Base-by-base conservation (phyloP, 2,888 invertebrate species). In the Cephus runcator region DNA sequence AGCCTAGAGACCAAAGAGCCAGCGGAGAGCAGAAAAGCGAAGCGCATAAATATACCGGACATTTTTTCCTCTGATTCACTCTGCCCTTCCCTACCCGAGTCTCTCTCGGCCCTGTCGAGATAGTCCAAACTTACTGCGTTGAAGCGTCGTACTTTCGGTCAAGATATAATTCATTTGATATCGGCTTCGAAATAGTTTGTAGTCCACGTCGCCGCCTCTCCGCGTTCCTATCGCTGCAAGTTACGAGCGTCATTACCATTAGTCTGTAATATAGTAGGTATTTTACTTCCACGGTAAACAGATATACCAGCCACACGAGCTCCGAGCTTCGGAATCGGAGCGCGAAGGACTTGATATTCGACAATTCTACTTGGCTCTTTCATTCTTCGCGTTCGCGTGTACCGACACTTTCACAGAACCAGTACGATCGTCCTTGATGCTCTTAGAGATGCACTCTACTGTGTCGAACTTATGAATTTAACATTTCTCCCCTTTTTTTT, bases 201-300 rank as follows among this genome's bases (percentile, higher is more conserved):
- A 71, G 71, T 33, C 31, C 33, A 34, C 34, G 71, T 56, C 56
- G 23, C 23, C 56, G 56, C 56, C 71, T 71, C 77, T 78, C 69
- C 35, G 69, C 75, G 76, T 36, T 69, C 79, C 83, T 88, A 86
- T 88, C 89, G 84, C 82, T 80, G 83, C 85, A 86, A 89, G 87
- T 89, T 89, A 88, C 87, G 88, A 85, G 87, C 86, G 83, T 86
- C 87, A 86, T 88, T 89, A 88, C 87, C 86, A 87, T 87, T 86
- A 85, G 86, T 33, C 83, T 83, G 85, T 86, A 85, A 87, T 87
- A 86, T 84, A 86, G 85, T 81, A 84, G 81, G 79, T 77, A 80
- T 76, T 71, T 71, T 33, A 69, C 69, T 69, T 40, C 15, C 15
- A 40, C 6, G 40, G 40, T 40, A 40, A 40, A 40, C 6, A 23